Evolutionary conservation across 2,113 vertebrate genomes (phyloP).

Genomic region (Rhizomys pruinosus): DNA sequence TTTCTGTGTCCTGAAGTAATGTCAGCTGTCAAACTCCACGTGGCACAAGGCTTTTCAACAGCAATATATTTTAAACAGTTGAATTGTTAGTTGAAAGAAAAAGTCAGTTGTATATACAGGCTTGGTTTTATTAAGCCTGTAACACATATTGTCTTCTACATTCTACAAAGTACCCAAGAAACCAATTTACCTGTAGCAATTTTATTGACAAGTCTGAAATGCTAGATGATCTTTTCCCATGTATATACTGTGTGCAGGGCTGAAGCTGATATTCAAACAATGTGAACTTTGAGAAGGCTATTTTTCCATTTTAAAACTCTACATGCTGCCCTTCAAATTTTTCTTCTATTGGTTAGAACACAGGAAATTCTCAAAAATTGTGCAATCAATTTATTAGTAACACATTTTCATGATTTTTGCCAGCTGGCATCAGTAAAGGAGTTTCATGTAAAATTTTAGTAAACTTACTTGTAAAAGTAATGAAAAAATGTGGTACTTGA

Average conservation of each 20-base stretch:
- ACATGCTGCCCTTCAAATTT: not conserved
- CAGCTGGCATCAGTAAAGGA: not conserved
- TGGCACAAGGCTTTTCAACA: not conserved
- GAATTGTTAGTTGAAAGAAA: conserved; percentile 35
- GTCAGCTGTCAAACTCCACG: not conserved
- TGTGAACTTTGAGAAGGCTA: conserved; percentile 1
- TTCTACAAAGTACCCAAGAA: conserved; percentile 12
- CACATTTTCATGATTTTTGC: conserved; percentile 6
- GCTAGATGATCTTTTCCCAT: not conserved
- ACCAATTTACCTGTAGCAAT: conserved; percentile 27
- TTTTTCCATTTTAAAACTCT: conserved; percentile 6
- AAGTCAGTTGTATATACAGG: not conserved
- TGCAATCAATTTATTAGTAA: conserved; percentile 33
- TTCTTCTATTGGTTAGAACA: not conserved
- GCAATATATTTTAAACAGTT: conserved; percentile 46
- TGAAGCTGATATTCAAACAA: conserved; percentile 4
- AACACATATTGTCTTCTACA: conserved; percentile 43
- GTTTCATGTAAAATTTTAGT: conserved; percentile 1
- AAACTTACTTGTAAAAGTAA: not conserved
- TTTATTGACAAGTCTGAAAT: conserved; percentile 47
- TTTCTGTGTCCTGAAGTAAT: conserved; percentile 1
- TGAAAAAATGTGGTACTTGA: not conserved
- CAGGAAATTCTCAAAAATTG: conserved; percentile 41
- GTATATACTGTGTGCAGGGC: not conserved
- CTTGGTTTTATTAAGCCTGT: conserved; percentile 9